Evolutionary conservation across 2,113 vertebrate species (phyloP).

Genomic region (Pampusana beccarii): DNA sequence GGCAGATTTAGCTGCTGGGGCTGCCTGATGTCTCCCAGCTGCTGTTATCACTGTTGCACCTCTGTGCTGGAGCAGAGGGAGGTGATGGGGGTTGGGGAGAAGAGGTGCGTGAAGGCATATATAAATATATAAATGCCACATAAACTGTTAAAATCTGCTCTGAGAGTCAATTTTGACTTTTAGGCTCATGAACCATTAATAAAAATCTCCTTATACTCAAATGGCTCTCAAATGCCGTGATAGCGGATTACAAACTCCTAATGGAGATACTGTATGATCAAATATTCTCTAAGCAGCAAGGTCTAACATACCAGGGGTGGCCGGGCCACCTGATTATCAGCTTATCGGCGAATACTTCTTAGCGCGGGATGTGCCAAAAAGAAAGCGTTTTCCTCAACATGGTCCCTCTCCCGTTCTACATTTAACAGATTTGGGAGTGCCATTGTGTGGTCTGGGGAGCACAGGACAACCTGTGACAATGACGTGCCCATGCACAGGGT

Average conservation of each 20-base stretch:
- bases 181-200: conserved; percentile 78
- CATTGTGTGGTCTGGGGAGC: not conserved
- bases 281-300: conserved; percentile 63
- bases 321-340: conserved; percentile 73
- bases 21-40: not conserved
- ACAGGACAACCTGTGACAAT: not conserved
- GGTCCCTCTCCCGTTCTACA: not conserved
- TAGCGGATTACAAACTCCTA: conserved; percentile 81
- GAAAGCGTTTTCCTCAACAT: not conserved
- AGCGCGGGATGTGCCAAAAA: conserved; percentile 40
- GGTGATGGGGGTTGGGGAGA: not conserved
- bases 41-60: not conserved
- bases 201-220: conserved; percentile 83
- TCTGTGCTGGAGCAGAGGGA: not conserved
- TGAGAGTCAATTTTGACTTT: conserved; percentile 70
- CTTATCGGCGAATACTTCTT: conserved; percentile 69
- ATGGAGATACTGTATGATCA: conserved; percentile 71
- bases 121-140: not conserved
- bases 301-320: conserved; percentile 59
- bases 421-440: not conserved
- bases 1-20: not conserved
- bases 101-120: not conserved
- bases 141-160: conserved; percentile 64
- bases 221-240: conserved; percentile 74
- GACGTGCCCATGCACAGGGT: fast-evolving